Percentiles rank a stretch among this genome's conserved stretches.
phyloP scores from a whole-genome alignment of 2,888 invertebrate species.

The Cheilosia urbana region DNA sequence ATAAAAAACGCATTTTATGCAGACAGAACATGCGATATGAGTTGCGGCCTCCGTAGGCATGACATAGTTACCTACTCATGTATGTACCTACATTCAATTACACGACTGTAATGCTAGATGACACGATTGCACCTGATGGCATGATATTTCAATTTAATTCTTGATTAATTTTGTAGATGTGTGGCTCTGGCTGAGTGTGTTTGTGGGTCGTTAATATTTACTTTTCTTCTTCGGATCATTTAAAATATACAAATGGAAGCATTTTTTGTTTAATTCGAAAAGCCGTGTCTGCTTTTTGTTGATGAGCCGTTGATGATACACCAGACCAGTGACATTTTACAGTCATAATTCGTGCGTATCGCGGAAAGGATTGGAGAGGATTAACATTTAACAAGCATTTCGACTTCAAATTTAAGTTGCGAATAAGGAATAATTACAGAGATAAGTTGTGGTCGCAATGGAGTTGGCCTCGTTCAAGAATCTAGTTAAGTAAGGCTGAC shows the following conservation, averaged over 20 bases:
- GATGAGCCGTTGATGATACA: too few species aligned
- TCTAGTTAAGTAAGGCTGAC: too few species aligned
- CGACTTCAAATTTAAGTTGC: too few species aligned
- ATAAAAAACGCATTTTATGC: conserved; percentile 10
- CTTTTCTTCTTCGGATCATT: not conserved
- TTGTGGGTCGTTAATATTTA: not conserved
- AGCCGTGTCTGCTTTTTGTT: not conserved
- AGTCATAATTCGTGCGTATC: too few species aligned
- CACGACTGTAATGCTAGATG: not conserved
- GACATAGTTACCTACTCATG: not conserved
- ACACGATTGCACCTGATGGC: not conserved
- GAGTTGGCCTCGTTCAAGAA: too few species aligned
- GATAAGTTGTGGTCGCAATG: too few species aligned
- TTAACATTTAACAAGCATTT: too few species aligned
- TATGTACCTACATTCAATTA: not conserved
- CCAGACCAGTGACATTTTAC: too few species aligned
- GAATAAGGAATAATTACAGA: too few species aligned
- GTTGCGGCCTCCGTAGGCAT: not conserved
- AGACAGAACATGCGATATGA: not conserved
- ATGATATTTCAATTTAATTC: not conserved
- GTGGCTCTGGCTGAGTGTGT: not conserved
- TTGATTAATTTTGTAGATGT: not conserved
- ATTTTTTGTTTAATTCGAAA: not conserved
- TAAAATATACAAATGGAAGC: not conserved
- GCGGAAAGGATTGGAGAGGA: too few species aligned